A percentile compares a stretch with the other conserved stretches of the same genome.
Conservation (phyloP, 2,888 invertebrate species). For the Rhamphomyia laevipes region DNA sequence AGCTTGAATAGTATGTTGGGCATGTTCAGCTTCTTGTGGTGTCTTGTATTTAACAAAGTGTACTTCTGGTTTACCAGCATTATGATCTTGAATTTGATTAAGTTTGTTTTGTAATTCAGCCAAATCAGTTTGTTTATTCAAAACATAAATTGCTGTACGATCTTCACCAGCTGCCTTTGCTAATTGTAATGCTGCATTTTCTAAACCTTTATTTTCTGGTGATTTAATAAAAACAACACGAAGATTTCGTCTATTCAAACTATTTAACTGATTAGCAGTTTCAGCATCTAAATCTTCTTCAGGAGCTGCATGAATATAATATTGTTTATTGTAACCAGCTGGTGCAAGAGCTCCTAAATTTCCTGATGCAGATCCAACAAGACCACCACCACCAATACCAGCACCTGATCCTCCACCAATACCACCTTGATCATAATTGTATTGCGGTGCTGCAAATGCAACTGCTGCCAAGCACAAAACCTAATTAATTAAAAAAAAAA, state of each 20-base stretch:
- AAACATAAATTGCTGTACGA: constrained; percentile 31
- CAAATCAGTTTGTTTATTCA: constrained; percentile 25
- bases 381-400: not conserved
- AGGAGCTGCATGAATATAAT: constrained; percentile 29
- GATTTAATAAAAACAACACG: constrained; percentile 32
- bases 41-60: constrained; percentile 25
- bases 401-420: constrained; percentile 6
- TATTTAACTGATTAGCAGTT: constrained; percentile 7
- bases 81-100: constrained; percentile 18
- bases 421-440: not conserved
- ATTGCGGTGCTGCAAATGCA: not conserved
- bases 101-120: constrained; percentile 20
- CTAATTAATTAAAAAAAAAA: not conserved
- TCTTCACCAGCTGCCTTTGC: constrained; percentile 25
- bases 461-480: not conserved
- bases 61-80: constrained; percentile 23
- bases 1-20: constrained; percentile 19
- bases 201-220: constrained; percentile 21
- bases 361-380: constrained; percentile 20
- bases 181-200: constrained; percentile 22
- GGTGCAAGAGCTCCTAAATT: not conserved
- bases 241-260: constrained; percentile 24
- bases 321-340: constrained; percentile 28
- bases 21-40: constrained; percentile 22
- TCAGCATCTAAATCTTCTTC: constrained; percentile 25